Base-by-base conservation (phyloP, 2,888 invertebrate species). In the Ceramica pisi region DNA sequence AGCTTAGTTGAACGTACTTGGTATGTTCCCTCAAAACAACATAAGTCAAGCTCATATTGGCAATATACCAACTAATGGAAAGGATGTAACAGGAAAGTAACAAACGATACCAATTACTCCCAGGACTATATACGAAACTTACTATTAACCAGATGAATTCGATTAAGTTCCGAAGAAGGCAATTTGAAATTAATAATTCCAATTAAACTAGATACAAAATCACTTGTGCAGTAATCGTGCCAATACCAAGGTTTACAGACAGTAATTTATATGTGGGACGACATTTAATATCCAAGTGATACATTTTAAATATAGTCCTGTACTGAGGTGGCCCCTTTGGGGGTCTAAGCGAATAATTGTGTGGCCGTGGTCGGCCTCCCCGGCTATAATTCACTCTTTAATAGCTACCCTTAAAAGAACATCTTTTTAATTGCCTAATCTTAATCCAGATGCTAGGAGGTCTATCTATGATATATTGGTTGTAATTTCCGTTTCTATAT, bases 401-500 rank as follows among this genome's bases (percentile, higher is more conserved):
- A 93, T 93, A 91, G 91, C 89, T 85, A 88, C 92, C 94, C 93
- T 93, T 94, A 93, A 94, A 94, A 90, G 93, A 93, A 89, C 91
- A 85, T 90, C 88, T 88, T 89, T 93, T 94, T 95, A 95, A 95
- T 95, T 92, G 89, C 90, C 92, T 91, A 92, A 94, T 93, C 90
- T 91, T 91, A 91, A 92, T 89, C 89, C 84, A 80, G 83, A 87
- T 89, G 82, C 90, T 92, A 92, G 93, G 93, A 91, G 92, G 93
- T 94, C 92, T 87, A 59, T 78, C 57, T 78, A 67, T 83, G 78
- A 80, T 82, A 72, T 74, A 86, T 81, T 71, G 69, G 62, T 82
- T 46, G 35, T 80, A 53, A 66, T 80, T 51, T 67, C 57, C 70
- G 70, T 64, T 77, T 73, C 51, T 53, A 44, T 76, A 46, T 56